These are phyloP conservation scores for Stictonetta naevosa DNA, from an alignment of 2,113 vertebrate species.

Conservation along the genomic window DNA sequence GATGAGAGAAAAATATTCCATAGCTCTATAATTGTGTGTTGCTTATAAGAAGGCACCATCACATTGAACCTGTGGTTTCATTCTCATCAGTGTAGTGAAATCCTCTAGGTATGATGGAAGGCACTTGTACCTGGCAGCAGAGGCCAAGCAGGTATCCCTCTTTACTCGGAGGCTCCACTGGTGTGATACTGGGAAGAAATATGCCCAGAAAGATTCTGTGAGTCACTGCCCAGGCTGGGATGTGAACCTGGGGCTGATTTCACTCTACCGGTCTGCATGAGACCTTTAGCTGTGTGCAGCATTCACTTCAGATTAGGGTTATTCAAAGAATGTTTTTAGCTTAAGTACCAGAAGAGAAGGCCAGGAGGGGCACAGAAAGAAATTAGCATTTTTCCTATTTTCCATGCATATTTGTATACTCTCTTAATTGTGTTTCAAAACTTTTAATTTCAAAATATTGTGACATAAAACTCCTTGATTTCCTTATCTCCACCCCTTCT, in stretches of 20 bases:
- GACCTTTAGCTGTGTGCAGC: neutral
- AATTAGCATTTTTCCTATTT: neutral
- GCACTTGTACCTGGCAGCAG: neutral
- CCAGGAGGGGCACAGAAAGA: neutral
- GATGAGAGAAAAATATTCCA: neutral
- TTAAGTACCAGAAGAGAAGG: neutral
- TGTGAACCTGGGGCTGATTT: neutral
- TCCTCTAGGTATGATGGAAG: neutral
- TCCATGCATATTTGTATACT: neutral
- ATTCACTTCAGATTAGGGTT: neutral
- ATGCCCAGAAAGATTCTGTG: neutral
- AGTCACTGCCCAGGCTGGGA: neutral
- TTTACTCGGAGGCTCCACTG: too few relatives aligned
- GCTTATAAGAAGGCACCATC: neutral
- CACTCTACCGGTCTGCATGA: neutral
- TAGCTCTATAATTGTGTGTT: neutral
- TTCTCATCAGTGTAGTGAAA: neutral
- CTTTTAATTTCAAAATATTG: neutral
- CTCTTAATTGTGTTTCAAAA: neutral
- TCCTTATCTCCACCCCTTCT: neutral
- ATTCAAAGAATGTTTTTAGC: neutral
- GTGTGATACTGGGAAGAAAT: neutral
- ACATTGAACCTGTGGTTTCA: neutral
- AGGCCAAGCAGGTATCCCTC: neutral
- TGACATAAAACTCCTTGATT: neutral